Percentiles rank a stretch among this genome's conserved stretches.
Conservation (phyloP, 2,113 vertebrate species). For the Sisor rabdophorus region DNA sequence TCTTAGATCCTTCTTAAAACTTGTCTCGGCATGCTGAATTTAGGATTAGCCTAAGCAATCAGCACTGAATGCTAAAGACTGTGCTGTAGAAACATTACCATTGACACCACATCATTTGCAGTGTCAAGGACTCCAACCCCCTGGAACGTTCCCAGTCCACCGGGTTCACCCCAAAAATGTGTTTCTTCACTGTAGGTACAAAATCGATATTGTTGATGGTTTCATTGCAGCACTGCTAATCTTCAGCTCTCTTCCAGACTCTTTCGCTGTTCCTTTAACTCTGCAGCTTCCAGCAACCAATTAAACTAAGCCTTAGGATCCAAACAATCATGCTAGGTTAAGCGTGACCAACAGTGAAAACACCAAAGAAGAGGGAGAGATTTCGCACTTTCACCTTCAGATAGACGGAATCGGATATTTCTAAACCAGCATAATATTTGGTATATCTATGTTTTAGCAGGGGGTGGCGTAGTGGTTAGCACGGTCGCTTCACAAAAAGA, state of each 20-base stretch:
- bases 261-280: too few species aligned
- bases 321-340: conserved; percentile 13
- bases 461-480: too few species aligned
- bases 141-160: background rate
- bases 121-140: background rate
- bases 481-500: too few species aligned
- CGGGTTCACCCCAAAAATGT: background rate
- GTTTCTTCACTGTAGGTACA: background rate
- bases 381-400: conserved; percentile 11
- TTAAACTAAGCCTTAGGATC: conserved; percentile 9
- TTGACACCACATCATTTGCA: background rate
- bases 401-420: background rate
- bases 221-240: conserved; percentile 10
- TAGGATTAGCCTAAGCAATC: too few species aligned
- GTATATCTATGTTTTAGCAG: too few species aligned
- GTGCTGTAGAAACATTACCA: too few species aligned
- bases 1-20: too few species aligned
- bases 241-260: background rate
- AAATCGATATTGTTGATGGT: background rate
- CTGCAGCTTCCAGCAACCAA: background rate
- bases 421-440: background rate
- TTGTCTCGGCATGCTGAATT: too few species aligned
- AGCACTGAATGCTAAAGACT: too few species aligned
- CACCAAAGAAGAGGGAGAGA: conserved; percentile 5
- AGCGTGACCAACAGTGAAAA: background rate